phyloP scores from a whole-genome alignment of 2,113 vertebrate species.

The Grus americana region DNA sequence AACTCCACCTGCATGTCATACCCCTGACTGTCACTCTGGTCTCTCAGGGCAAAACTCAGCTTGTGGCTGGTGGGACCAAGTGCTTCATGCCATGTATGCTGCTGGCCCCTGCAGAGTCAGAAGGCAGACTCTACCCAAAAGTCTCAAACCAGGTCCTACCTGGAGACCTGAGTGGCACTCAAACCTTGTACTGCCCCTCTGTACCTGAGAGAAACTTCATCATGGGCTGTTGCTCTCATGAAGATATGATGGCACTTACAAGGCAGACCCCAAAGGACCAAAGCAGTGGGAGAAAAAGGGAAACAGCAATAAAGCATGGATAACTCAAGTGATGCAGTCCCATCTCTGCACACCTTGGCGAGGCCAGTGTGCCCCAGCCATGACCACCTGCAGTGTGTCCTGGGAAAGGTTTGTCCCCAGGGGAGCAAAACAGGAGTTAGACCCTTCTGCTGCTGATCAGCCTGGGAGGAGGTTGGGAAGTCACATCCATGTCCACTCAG shows the following conservation, averaged over 20 bases:
- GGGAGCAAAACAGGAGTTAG: background rate
- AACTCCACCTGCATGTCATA: accelerated
- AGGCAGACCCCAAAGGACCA: background rate
- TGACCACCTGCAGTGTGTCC: accelerated
- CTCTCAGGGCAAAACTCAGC: background rate
- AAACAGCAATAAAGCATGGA: background rate
- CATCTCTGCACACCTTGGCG: background rate
- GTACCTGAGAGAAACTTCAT: background rate
- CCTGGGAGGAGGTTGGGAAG: background rate
- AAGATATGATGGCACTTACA: background rate
- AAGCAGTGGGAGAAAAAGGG: background rate
- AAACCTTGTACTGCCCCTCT: background rate
- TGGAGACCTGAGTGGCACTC: background rate
- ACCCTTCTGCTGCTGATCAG: background rate
- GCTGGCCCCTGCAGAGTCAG: background rate
- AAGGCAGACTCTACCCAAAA: background rate
- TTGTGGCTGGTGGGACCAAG: background rate
- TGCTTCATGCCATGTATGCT: accelerated
- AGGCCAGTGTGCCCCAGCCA: background rate
- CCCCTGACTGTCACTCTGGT: background rate
- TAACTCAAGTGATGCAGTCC: background rate
- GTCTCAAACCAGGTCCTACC: background rate
- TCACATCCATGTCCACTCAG: background rate
- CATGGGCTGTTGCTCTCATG: background rate
- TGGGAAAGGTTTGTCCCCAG: background rate